Evolutionary conservation across 2,888 invertebrate species (phyloP).

Genomic region (Cerastis rubricosa): DNA sequence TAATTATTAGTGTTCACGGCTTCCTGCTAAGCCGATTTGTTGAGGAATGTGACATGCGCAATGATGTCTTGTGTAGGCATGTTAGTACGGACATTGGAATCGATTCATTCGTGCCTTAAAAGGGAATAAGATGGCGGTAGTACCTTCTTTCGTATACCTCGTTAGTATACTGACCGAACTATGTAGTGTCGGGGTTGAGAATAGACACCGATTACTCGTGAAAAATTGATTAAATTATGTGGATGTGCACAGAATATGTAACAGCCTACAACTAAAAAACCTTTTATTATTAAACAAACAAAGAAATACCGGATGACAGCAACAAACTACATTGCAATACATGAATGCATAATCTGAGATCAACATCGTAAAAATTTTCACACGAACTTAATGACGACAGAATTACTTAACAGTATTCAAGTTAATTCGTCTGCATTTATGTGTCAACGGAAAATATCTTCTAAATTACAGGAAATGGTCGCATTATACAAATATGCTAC

Average conservation of each 20-base stretch:
- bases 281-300: background rate
- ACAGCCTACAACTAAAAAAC: background rate
- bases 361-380: conserved; percentile 31
- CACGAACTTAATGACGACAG: conserved; percentile 14
- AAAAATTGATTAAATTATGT: background rate
- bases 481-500: conserved; percentile 51
- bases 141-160: background rate
- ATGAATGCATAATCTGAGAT: conserved; percentile 24
- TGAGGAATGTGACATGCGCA: conserved; percentile 31
- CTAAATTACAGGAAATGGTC: conserved; percentile 47
- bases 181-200: no score
- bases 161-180: no score
- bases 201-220: background rate
- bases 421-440: conserved; percentile 31
- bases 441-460: conserved; percentile 46
- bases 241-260: background rate
- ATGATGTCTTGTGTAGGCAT: conserved; percentile 16
- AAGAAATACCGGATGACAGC: conserved; percentile 13
- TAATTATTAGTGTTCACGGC: conserved; percentile 44
- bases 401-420: conserved; percentile 38
- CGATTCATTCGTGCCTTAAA: conserved; percentile 21
- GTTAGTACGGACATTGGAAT: conserved; percentile 1
- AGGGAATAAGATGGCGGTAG: conserved; percentile 17
- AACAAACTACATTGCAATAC: conserved; percentile 8
- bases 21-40: conserved; percentile 50